Base-by-base conservation (phyloP, 1,140 invertebrate genomes). In the Eubasilissa regina region DNA sequence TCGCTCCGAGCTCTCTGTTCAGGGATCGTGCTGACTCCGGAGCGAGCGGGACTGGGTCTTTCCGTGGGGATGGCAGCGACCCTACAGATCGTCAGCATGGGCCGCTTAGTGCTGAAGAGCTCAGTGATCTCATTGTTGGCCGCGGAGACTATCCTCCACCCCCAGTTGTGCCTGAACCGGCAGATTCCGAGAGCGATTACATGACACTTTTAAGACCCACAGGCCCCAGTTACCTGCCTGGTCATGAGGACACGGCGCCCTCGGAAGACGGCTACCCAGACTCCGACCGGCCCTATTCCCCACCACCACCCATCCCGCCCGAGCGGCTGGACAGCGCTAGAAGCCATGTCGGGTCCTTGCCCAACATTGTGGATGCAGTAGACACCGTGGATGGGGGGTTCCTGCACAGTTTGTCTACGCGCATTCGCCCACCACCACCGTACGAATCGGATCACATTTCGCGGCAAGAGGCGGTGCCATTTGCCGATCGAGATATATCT, bases 171-270 rank as follows among this genome's bases (percentile, higher is more conserved):
- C 94, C 95, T 81, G 95, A 94, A 0, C 96, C 94, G 0, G 91
- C 96, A 84, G 95, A 96, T 84, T 96, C 95, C 0, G 95, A 96
- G 83, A 96, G 95, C 13, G 95, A 97, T 85, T 97, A 97, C 84
- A 95, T 97, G 0, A 95, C 94, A 17, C 89, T 96, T 84, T 94
- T 95, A 10, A 91, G 94, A 10, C 92, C 93, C 1, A 86, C 89
- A 79, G 89, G 88, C 35, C 88, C 89, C 79, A 90, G 90, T 83
- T 92, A 91, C 84, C 85, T 90, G 60, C 86, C 87, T 78, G 89
- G 89, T 0, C 87, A 90, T 73, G 87, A 90, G 85, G 89, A 90
- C 81, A 90, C 88, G 9, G 88, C 89, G 25, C 89, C 87, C 17
- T 87, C 87, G 9, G 89, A 90, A 75, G 89, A 89, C 62, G 86